phyloP scores from a whole-genome alignment of 1,140 invertebrate species.

The Papilio dardanus region DNA sequence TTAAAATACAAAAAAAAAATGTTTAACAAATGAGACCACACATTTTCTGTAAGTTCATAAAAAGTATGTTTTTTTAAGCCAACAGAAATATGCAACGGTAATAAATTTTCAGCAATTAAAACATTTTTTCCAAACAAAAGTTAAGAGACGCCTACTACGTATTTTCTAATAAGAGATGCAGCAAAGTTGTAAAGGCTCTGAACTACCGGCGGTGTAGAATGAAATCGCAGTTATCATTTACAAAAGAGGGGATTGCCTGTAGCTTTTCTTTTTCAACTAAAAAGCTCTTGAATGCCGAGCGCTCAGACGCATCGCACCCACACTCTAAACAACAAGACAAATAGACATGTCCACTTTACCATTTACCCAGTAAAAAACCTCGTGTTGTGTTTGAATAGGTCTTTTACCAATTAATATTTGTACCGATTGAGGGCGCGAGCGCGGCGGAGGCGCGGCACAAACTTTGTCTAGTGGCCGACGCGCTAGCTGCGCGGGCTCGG shows the following conservation, averaged over 20 bases:
- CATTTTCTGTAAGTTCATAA: background rate
- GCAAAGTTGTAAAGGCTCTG: constrained; percentile 24
- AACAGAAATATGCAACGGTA: background rate
- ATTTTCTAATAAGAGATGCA: background rate
- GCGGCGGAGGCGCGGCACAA: constrained; percentile 61
- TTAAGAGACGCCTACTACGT: background rate
- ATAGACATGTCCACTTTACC: constrained; percentile 80
- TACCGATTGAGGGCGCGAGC: constrained; percentile 71
- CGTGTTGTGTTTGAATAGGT: constrained; percentile 78
- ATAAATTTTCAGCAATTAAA: no score
- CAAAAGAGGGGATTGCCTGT: constrained; percentile 8
- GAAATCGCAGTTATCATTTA: constrained; percentile 35
- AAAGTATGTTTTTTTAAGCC: background rate
- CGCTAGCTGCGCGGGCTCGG: constrained; percentile 50
- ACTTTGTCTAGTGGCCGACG: constrained; percentile 66
- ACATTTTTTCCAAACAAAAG: background rate
- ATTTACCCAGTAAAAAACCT: constrained; percentile 80
- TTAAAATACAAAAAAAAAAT: background rate
- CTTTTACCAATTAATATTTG: constrained; percentile 81
- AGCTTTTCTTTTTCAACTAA: constrained; percentile 53
- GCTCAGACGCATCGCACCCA: constrained; percentile 70
- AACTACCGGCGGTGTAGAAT: background rate
- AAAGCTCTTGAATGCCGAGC: constrained; percentile 55
- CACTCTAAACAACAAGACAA: constrained; percentile 80
- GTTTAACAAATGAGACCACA: background rate